phyloP scores from a whole-genome alignment of 1,140 invertebrate species.

The Drosophila triauraria region DNA sequence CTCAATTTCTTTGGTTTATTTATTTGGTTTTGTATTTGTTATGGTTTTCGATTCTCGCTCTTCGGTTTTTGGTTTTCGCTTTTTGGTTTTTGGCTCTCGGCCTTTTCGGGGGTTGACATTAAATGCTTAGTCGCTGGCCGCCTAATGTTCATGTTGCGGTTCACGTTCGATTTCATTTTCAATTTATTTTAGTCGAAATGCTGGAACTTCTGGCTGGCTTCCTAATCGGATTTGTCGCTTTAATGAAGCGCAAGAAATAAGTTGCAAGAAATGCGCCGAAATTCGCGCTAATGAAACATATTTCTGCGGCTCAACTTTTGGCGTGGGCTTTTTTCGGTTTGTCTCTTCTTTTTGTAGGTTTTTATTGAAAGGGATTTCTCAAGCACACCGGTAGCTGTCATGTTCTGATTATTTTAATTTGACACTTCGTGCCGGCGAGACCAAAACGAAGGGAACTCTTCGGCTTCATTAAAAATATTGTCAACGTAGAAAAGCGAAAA shows the following conservation, averaged over 20 bases:
- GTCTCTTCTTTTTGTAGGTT: neutral
- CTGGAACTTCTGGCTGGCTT: conserved; percentile 15
- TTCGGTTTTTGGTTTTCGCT: conserved; percentile 6
- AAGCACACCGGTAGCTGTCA: conserved; percentile 76
- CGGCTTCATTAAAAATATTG: conserved; percentile 78
- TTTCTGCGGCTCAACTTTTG: conserved; percentile 33
- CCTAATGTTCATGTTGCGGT: conserved; percentile 82
- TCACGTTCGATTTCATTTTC: conserved; percentile 81
- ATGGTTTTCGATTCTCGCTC: conserved; percentile 12
- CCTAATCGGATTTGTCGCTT: conserved; percentile 82
- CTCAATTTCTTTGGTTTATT: conserved; percentile 56
- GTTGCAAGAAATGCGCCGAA: conserved; percentile 78
- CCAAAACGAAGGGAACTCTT: conserved; percentile 56
- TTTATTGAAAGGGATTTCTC: conserved; percentile 40
- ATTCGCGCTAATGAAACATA: conserved; percentile 78
- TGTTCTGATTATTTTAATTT: conserved; percentile 84
- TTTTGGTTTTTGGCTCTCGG: conserved; percentile 8
- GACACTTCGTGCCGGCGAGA: conserved; percentile 70
- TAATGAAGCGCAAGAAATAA: conserved; percentile 78
- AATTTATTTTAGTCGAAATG: conserved; percentile 66
- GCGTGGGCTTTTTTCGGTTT: conserved; percentile 32
- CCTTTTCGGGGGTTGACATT: conserved; percentile 57
- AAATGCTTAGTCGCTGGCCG: conserved; percentile 79
- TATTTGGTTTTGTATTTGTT: conserved; percentile 44
- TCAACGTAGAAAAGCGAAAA: conserved; percentile 65